Conservation (phyloP, 2,888 invertebrate genomes). For the Luperina nickerlii region DNA sequence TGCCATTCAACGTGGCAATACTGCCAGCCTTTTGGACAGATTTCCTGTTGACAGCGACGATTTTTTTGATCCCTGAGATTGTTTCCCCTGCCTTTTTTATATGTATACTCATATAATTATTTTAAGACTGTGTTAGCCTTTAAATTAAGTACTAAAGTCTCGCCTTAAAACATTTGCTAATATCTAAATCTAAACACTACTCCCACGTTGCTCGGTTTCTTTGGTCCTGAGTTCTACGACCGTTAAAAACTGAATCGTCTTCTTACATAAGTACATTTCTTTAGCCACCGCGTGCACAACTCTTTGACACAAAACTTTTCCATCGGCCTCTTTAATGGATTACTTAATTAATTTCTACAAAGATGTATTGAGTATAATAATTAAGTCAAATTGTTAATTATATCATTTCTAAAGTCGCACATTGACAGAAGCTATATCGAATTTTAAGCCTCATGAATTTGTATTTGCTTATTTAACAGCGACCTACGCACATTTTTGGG, state of each 20-base stretch:
- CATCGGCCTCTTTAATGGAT: conserved; percentile 4
- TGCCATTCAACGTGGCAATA: not conserved
- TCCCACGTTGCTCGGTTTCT: conserved; percentile 26
- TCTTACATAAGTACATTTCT: conserved; percentile 49
- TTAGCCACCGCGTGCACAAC: conserved; percentile 27
- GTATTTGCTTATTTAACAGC: conserved; percentile 15
- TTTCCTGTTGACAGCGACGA: not conserved
- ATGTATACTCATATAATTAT: not conserved
- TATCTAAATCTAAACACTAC: conserved; percentile 31
- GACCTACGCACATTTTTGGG: conserved; percentile 44
- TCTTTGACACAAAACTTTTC: conserved; percentile 7
- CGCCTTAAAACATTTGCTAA: conserved; percentile 3
- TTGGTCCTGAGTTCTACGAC: conserved; percentile 34
- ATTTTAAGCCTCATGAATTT: not conserved
- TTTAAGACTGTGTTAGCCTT: not conserved
- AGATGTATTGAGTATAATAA: not conserved
- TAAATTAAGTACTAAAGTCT: not conserved
- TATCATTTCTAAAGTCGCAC: not conserved
- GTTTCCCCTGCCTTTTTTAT: not conserved
- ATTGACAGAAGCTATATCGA: not conserved
- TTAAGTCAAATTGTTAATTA: not conserved
- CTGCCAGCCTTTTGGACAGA: not conserved
- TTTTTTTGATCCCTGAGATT: not conserved
- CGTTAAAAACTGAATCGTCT: conserved; percentile 29
- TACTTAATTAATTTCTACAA: not conserved